Evolutionary conservation across 2,113 vertebrate genomes (phyloP).

Genomic region (Scomber japonicus): DNA sequence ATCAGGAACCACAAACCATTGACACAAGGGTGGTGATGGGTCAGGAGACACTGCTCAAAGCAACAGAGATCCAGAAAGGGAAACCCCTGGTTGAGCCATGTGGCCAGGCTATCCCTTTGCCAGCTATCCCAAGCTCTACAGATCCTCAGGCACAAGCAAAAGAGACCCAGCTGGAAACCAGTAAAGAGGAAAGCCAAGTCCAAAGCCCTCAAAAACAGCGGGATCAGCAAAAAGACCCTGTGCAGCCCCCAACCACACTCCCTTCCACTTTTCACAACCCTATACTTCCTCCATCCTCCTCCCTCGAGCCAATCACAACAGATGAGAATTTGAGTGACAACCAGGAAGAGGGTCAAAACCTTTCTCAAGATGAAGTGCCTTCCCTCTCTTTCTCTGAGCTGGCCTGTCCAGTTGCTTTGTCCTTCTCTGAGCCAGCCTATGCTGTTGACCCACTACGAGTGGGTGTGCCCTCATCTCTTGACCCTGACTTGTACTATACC

Average conservation of each 20-base stretch:
- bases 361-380: slow-evolving; percentile 92
- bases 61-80: slow-evolving; percentile 75
- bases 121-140: slow-evolving; percentile 56
- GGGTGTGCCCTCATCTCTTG: slow-evolving; percentile 80
- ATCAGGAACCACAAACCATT: slow-evolving; percentile 82
- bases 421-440: slow-evolving; percentile 85
- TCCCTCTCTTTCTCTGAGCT: slow-evolving; percentile 84
- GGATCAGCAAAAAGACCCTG: slow-evolving; percentile 62
- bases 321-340: slow-evolving; percentile 67
- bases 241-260: slow-evolving; percentile 41
- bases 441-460: slow-evolving; percentile 83
- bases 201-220: slow-evolving; percentile 39
- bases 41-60: slow-evolving; percentile 87
- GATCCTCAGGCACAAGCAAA: slow-evolving; percentile 57
- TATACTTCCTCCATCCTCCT: slow-evolving; percentile 35
- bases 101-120: slow-evolving; percentile 57
- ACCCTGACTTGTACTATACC: slow-evolving; percentile 91
- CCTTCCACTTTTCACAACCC: slow-evolving; percentile 47
- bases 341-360: slow-evolving; percentile 64
- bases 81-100: slow-evolving; percentile 34
- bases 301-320: slow-evolving; percentile 58
- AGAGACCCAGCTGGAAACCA: slow-evolving; percentile 70
- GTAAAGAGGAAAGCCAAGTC: slow-evolving; percentile 59
- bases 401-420: slow-evolving; percentile 80
- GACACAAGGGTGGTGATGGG: slow-evolving; percentile 93